phyloP scores from a whole-genome alignment of 1,140 invertebrate genomes.

The Zaprionus taronus region DNA sequence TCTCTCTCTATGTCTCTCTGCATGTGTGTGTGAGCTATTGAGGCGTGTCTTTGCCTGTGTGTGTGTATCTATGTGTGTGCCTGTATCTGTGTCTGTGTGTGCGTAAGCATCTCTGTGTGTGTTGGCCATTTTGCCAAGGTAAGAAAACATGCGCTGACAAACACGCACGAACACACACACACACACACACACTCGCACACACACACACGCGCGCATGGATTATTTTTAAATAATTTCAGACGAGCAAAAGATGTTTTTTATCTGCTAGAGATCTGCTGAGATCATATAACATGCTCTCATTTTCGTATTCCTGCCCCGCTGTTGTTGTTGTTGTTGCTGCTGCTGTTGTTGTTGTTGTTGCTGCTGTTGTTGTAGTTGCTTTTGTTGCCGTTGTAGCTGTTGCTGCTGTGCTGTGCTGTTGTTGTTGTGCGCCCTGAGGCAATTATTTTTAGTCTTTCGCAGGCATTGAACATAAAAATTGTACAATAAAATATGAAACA shows the following conservation, averaged over 20 bases:
- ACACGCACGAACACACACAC: constrained; percentile 17
- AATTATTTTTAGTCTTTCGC: constrained; percentile 68
- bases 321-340: constrained; percentile 53
- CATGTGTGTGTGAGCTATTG: constrained; percentile 20
- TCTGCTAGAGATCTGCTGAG: constrained; percentile 39
- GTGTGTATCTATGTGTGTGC: constrained; percentile 3
- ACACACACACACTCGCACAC: constrained; percentile 11
- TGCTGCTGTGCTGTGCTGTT: constrained; percentile 28
- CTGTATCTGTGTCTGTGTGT: constrained; percentile 6
- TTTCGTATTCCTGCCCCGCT: constrained; percentile 24
- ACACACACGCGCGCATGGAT: constrained; percentile 30
- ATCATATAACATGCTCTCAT: constrained; percentile 74
- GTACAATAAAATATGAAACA: constrained; percentile 33
- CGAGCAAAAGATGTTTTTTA: constrained; percentile 41
- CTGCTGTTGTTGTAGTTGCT: constrained; percentile 25
- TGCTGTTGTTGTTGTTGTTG: constrained; percentile 43
- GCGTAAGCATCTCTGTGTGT: constrained; percentile 6
- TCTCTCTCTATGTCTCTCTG: too few relatives aligned
- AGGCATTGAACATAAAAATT: constrained; percentile 48
- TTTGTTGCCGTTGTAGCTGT: constrained; percentile 25
- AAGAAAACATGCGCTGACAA: constrained; percentile 42
- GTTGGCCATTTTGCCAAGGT: constrained; percentile 73
- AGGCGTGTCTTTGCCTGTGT: not conserved
- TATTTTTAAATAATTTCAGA: constrained; percentile 71
- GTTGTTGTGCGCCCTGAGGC: constrained; percentile 50